phyloP scores from a whole-genome alignment of 2,888 invertebrate genomes.

The Eristalis arbustorum region DNA sequence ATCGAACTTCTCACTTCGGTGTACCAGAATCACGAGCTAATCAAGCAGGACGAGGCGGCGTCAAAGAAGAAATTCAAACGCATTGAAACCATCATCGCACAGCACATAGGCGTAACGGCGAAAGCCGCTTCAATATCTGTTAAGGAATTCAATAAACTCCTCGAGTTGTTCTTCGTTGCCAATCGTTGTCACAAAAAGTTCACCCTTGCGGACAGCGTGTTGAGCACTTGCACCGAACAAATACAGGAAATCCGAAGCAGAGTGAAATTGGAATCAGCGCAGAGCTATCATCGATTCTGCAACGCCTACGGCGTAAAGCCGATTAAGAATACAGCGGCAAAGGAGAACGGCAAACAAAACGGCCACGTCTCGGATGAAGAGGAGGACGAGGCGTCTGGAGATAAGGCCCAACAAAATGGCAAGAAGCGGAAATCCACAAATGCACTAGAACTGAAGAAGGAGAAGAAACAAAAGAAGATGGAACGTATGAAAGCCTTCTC shows the following conservation, averaged over 20 bases:
- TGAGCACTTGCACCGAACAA: slow-evolving; percentile 42
- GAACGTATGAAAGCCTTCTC: slow-evolving; percentile 74
- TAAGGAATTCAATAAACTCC: slow-evolving; percentile 73
- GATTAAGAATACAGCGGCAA: slow-evolving; percentile 58
- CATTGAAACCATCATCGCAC: slow-evolving; percentile 72
- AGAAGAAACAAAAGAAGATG: slow-evolving; percentile 75
- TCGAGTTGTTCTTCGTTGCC: slow-evolving; percentile 72
- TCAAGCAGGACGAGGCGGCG: slow-evolving; percentile 70
- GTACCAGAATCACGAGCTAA: slow-evolving; percentile 81
- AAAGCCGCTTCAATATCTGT: slow-evolving; percentile 67
- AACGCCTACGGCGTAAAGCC: slow-evolving; percentile 70
- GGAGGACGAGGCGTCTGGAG: slow-evolving; percentile 15
- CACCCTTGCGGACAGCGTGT: slow-evolving; percentile 36
- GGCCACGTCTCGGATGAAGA: slow-evolving; percentile 34
- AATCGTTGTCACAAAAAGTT: slow-evolving; percentile 72
- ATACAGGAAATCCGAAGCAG: slow-evolving; percentile 73
- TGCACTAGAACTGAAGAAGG: slow-evolving; percentile 63
- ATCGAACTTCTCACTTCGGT: slow-evolving; percentile 85
- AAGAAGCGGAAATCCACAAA: slow-evolving; percentile 61
- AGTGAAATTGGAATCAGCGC: slow-evolving; percentile 72
- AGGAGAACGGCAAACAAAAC: slow-evolving; percentile 41
- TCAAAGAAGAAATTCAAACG: slow-evolving; percentile 71
- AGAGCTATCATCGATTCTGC: slow-evolving; percentile 74
- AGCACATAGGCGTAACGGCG: slow-evolving; percentile 68
- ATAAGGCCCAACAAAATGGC: slow-evolving; percentile 30